phyloP scores from a whole-genome alignment of 2,797 vertebrate species.

The Myripristis jacobus region DNA sequence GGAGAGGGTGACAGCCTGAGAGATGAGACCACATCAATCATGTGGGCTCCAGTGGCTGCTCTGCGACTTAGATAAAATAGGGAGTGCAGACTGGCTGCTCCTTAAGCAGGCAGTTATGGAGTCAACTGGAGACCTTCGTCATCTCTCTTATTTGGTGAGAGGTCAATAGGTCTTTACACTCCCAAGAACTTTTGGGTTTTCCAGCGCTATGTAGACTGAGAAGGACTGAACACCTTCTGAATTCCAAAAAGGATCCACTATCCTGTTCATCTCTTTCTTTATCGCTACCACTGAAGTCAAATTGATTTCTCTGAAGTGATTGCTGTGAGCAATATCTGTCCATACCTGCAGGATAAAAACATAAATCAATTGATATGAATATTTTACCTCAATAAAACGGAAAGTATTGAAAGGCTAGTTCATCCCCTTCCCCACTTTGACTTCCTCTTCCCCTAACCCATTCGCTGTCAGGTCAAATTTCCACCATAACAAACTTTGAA shows the following conservation, averaged over 20 bases:
- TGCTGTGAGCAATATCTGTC: constrained; percentile 8
- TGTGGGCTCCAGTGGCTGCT: constrained; percentile 57
- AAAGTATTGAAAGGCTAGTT: constrained; percentile 13
- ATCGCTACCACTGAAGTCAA: constrained; percentile 6
- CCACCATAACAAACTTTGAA: constrained; percentile 42
- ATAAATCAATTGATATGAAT: constrained; percentile 20
- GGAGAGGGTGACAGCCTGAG: constrained; percentile 71
- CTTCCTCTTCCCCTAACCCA: constrained; percentile 1
- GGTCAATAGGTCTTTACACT: constrained; percentile 49
- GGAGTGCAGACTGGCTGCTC: constrained; percentile 42
- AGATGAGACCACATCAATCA: constrained; percentile 77
- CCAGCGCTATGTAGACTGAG: constrained; percentile 16
- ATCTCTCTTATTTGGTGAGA: constrained; percentile 42
- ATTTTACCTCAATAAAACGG: constrained; percentile 11
- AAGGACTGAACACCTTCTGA: constrained; percentile 22
- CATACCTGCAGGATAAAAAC: not conserved
- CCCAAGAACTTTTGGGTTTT: constrained; percentile 26
- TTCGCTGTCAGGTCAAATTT: constrained; percentile 36
- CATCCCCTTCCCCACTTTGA: not conserved
- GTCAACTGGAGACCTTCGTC: constrained; percentile 44
- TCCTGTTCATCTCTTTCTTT: not conserved
- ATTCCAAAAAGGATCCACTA: constrained; percentile 13
- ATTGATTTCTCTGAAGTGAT: constrained; percentile 11
- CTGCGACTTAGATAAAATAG: constrained; percentile 58
- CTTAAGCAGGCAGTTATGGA: constrained; percentile 60